A percentile compares a stretch with the other conserved stretches of the same genome.
phyloP scores from a whole-genome alignment of 2,888 invertebrate species.

The Prionchulus punctatus region DNA sequence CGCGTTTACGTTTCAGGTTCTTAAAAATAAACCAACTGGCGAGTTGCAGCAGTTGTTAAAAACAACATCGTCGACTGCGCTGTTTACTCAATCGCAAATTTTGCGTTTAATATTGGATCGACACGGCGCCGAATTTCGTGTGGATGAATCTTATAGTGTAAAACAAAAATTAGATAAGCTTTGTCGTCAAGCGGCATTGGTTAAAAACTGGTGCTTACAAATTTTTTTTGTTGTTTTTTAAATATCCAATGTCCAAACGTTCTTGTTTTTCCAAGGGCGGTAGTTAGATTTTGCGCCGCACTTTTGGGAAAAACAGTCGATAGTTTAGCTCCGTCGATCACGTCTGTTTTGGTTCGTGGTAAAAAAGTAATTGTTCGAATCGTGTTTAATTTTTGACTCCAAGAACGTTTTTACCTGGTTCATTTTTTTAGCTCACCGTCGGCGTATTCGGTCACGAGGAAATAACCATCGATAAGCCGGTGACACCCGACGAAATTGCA shows the following conservation, averaged over 20 bases:
- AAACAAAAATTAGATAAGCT: slow-evolving; percentile 35
- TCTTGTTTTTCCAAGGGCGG: background rate
- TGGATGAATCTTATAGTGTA: slow-evolving; percentile 7
- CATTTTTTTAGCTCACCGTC: slow-evolving; percentile 54
- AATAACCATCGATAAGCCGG: slow-evolving; percentile 89
- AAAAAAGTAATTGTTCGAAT: slow-evolving; percentile 56
- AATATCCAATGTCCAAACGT: background rate
- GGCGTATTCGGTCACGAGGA: slow-evolving; percentile 86
- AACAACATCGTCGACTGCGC: slow-evolving; percentile 5
- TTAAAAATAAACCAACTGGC: slow-evolving; percentile 8
- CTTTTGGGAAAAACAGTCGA: slow-evolving; percentile 84
- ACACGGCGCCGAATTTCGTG: background rate
- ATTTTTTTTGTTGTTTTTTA: background rate
- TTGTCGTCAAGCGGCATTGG: slow-evolving; percentile 33
- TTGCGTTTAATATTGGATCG: slow-evolving; percentile 2
- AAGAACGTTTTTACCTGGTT: too few species aligned
- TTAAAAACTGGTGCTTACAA: slow-evolving; percentile 28
- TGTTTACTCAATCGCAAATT: slow-evolving; percentile 17
- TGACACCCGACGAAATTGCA: slow-evolving; percentile 87
- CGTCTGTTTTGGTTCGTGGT: slow-evolving; percentile 87
- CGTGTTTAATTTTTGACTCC: background rate
- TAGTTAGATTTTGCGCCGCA: slow-evolving; percentile 74
- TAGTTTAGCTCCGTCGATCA: slow-evolving; percentile 93
- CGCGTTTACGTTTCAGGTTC: slow-evolving; percentile 1
- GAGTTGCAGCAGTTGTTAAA: slow-evolving; percentile 6